Evolutionary conservation across 2,113 vertebrate species (phyloP).

Genomic region (Rhabdornis inornatus): DNA sequence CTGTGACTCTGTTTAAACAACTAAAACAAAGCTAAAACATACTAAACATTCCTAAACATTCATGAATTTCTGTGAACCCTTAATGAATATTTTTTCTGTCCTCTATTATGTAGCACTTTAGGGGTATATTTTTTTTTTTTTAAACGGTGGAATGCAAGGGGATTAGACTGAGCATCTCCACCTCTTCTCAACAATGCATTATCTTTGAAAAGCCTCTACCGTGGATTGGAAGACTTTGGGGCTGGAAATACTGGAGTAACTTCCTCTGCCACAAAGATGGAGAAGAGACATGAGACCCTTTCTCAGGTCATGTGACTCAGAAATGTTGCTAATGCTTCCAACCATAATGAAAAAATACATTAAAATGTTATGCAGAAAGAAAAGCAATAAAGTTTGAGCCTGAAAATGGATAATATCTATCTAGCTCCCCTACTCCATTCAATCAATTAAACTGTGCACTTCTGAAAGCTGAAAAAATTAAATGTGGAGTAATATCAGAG

Average conservation of each 20-base stretch:
- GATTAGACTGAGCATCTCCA: background rate
- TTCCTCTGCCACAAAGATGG: background rate
- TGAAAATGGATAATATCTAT: background rate
- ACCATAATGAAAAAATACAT: background rate
- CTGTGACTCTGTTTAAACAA: background rate
- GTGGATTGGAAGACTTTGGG: background rate
- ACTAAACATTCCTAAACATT: slow-evolving; percentile 3
- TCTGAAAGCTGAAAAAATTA: background rate
- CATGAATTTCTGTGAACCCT: background rate
- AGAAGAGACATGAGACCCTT: background rate
- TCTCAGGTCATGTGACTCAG: background rate
- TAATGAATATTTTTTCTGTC: background rate
- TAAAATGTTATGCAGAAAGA: background rate
- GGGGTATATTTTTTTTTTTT: background rate
- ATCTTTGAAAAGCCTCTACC: background rate
- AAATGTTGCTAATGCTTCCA: background rate
- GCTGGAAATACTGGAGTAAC: background rate
- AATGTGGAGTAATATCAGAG: fast-evolving
- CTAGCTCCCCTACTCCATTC: background rate
- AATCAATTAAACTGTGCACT: background rate
- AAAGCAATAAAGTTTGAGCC: background rate
- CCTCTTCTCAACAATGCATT: background rate
- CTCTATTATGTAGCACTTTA: background rate
- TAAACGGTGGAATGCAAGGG: background rate
- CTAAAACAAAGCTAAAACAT: background rate